A percentile compares a stretch with the other conserved stretches of the same genome.
phyloP scores from a whole-genome alignment of 1,140 invertebrate species.

The Sinonovacula constricta region DNA sequence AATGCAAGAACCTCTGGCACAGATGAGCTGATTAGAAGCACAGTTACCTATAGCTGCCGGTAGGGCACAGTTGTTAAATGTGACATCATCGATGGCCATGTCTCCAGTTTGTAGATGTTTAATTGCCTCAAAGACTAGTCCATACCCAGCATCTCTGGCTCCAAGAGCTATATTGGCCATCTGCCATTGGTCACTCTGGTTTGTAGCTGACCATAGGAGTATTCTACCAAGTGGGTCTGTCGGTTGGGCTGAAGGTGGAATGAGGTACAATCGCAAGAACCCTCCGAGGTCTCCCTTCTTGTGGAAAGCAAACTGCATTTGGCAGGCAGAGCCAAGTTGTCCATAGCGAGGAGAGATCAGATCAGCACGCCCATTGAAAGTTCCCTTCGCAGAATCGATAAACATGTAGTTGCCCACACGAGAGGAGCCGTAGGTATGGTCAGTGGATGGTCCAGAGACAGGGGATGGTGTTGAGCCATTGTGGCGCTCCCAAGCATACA shows the following conservation, averaged over 20 bases:
- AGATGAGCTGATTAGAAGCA: slow-evolving; percentile 66
- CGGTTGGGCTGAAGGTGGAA: slow-evolving; percentile 57
- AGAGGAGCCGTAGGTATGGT: slow-evolving; percentile 67
- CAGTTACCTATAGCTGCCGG: slow-evolving; percentile 26
- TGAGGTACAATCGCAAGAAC: slow-evolving; percentile 57
- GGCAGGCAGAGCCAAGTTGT: slow-evolving; percentile 51
- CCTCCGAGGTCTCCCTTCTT: slow-evolving; percentile 54
- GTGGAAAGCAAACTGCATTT: slow-evolving; percentile 64
- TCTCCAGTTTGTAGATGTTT: slow-evolving; percentile 59
- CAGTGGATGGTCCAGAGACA: slow-evolving; percentile 62
- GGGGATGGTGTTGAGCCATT: slow-evolving; percentile 63
- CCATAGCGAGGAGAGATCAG: slow-evolving; percentile 57
- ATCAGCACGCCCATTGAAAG: slow-evolving; percentile 60
- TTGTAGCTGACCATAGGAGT: slow-evolving; percentile 57
- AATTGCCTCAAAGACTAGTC: slow-evolving; percentile 62
- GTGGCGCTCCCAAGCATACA: slow-evolving; percentile 70
- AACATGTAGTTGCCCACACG: slow-evolving; percentile 69
- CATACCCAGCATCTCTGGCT: slow-evolving; percentile 50
- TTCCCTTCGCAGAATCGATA: slow-evolving; percentile 65
- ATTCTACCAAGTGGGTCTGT: slow-evolving; percentile 33
- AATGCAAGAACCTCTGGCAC: slow-evolving; percentile 65
- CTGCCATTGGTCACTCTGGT: slow-evolving; percentile 66
- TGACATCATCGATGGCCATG: slow-evolving; percentile 75
- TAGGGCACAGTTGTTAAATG: slow-evolving; percentile 67
- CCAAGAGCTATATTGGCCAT: slow-evolving; percentile 63